A percentile compares a stretch with the other conserved stretches of the same genome.
Evolutionary conservation across 2,888 invertebrate species (phyloP).

Genomic region (Seira ritae): DNA sequence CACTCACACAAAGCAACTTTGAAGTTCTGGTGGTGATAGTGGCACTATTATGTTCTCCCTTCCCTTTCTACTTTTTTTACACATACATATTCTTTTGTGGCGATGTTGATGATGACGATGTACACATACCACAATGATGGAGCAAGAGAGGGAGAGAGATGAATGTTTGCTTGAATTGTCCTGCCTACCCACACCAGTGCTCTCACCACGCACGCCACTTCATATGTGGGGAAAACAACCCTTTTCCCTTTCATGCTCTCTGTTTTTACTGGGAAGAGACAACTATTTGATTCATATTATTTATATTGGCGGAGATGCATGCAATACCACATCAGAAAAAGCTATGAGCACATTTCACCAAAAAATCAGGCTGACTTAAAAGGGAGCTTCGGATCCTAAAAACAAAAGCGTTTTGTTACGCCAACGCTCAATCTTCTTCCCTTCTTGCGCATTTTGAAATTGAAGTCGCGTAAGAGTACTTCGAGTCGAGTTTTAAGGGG

Average conservation of each 20-base stretch:
- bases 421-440: background rate
- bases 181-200: constrained; percentile 25
- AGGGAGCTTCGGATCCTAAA: constrained; percentile 12
- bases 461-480: background rate
- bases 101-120: constrained; percentile 2
- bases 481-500: background rate
- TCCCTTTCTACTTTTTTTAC: background rate
- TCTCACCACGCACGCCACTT: constrained; percentile 39
- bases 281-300: constrained; percentile 23
- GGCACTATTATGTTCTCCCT: constrained; percentile 52
- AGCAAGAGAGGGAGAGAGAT: constrained; percentile 16
- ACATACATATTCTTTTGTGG: constrained; percentile 11
- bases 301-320: constrained; percentile 7
- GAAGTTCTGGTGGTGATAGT: constrained; percentile 57
- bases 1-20: constrained; percentile 39
- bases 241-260: constrained; percentile 38
- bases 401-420: constrained; percentile 36
- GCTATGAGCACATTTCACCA: constrained; percentile 23
- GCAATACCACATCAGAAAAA: constrained; percentile 46
- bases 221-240: constrained; percentile 51
- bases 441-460: constrained; percentile 7
- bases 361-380: constrained; percentile 1
- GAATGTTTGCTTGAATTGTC: constrained; percentile 49
- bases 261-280: constrained; percentile 15
- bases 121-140: constrained; percentile 7